Conservation (phyloP, 2,797 vertebrate genomes). For the Spinibarbus caldwelli region DNA sequence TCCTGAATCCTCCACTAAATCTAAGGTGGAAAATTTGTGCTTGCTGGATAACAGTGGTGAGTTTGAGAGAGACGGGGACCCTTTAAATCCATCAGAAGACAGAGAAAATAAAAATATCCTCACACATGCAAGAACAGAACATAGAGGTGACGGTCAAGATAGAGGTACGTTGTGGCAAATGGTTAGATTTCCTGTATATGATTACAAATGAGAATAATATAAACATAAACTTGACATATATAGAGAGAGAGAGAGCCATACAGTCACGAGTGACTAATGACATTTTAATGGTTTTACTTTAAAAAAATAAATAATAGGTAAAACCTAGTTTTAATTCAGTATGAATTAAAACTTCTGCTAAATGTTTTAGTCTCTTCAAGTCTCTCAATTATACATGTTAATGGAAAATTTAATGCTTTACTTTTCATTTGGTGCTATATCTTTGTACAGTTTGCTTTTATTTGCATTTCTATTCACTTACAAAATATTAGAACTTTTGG, state of each 20-base stretch:
- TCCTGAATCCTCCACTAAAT: not conserved
- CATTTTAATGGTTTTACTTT: not conserved
- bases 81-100: not conserved
- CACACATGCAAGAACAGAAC: not conserved
- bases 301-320: too few species aligned
- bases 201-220: not conserved
- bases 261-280: not conserved
- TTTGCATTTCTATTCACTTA: not conserved
- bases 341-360: not conserved
- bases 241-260: too few species aligned
- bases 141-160: not conserved
- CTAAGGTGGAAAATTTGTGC: not conserved
- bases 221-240: not conserved
- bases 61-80: not conserved
- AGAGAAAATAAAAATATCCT: conserved; percentile 14
- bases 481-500: not conserved
- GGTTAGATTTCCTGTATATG: not conserved
- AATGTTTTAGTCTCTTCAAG: not conserved
- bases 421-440: not conserved
- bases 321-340: too few species aligned
- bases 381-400: not conserved
- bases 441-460: not conserved
- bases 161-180: conserved; percentile 14
- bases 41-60: not conserved
- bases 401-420: not conserved